Evolutionary conservation across 2,888 invertebrate genomes (phyloP).

Genomic region (Zygaena filipendulae): DNA sequence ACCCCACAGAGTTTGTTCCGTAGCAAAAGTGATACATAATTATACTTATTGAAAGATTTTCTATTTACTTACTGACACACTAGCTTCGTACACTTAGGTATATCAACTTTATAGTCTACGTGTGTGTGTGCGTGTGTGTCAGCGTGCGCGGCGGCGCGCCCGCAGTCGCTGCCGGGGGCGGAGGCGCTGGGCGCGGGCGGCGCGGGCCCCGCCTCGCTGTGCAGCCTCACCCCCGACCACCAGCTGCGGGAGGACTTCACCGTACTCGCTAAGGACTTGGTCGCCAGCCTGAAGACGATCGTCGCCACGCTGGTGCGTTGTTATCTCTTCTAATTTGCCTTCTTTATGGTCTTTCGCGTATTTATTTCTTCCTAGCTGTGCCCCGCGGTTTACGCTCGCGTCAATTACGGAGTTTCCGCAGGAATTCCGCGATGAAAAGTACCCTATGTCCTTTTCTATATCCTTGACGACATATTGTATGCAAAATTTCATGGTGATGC

Average conservation of each 20-base stretch:
- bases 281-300: slow-evolving; percentile 72
- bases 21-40: too few relatives aligned
- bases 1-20: too few relatives aligned
- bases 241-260: slow-evolving; percentile 75
- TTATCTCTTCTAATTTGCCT: background rate
- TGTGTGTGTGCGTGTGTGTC: too few relatives aligned
- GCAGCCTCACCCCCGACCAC: slow-evolving; percentile 56
- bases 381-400: background rate
- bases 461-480: background rate
- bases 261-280: slow-evolving; percentile 74
- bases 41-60: too few relatives aligned
- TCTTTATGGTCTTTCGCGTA: background rate
- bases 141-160: slow-evolving; percentile 63
- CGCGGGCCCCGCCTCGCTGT: slow-evolving; percentile 42
- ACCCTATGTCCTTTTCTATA: background rate
- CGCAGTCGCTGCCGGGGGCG: slow-evolving; percentile 67
- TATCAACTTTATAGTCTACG: too few relatives aligned
- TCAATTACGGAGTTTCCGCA: too few relatives aligned
- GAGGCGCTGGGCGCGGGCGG: slow-evolving; percentile 39
- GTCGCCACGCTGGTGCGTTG: slow-evolving; percentile 51
- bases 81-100: too few relatives aligned
- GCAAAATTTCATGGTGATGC: background rate
- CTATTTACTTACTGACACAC: too few relatives aligned
- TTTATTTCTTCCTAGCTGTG: too few relatives aligned
- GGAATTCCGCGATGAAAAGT: background rate